phyloP scores from a whole-genome alignment of 2,113 vertebrate species.

The Dolichallabes microphthalmus region DNA sequence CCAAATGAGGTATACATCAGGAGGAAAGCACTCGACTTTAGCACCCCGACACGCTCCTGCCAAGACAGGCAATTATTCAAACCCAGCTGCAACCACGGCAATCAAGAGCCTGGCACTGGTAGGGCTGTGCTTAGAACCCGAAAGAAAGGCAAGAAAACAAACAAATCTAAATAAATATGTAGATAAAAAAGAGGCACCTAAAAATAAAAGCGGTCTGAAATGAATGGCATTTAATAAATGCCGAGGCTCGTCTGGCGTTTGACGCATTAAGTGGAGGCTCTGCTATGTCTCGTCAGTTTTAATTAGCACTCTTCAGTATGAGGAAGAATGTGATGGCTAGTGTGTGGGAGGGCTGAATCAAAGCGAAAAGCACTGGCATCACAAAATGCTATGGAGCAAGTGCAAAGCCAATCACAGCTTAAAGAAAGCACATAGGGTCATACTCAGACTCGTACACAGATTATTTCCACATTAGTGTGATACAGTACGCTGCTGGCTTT shows the following conservation, averaged over 20 bases:
- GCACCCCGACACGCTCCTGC: constrained; percentile 83
- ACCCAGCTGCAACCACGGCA: constrained; percentile 86
- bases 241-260: constrained; percentile 47
- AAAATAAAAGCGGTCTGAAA: constrained; percentile 35
- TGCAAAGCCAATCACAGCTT: constrained; percentile 21
- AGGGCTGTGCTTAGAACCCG: constrained; percentile 19
- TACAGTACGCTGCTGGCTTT: not conserved
- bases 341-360: constrained; percentile 38
- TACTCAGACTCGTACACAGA: not conserved
- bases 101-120: constrained; percentile 70
- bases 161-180: constrained; percentile 51
- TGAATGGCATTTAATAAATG: constrained; percentile 48
- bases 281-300: constrained; percentile 50
- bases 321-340: constrained; percentile 25
- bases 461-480: constrained; percentile 1
- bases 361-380: constrained; percentile 17
- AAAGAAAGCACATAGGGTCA: constrained; percentile 12
- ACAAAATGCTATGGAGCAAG: constrained; percentile 1
- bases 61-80: constrained; percentile 98
- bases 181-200: constrained; percentile 32
- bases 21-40: constrained; percentile 92
- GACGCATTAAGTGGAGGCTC: constrained; percentile 50
- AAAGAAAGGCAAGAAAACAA: constrained; percentile 52
- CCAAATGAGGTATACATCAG: constrained; percentile 97
- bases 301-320: constrained; percentile 44